Evolutionary conservation across 2,797 vertebrate species (phyloP).

Genomic region (Columba guinea): DNA sequence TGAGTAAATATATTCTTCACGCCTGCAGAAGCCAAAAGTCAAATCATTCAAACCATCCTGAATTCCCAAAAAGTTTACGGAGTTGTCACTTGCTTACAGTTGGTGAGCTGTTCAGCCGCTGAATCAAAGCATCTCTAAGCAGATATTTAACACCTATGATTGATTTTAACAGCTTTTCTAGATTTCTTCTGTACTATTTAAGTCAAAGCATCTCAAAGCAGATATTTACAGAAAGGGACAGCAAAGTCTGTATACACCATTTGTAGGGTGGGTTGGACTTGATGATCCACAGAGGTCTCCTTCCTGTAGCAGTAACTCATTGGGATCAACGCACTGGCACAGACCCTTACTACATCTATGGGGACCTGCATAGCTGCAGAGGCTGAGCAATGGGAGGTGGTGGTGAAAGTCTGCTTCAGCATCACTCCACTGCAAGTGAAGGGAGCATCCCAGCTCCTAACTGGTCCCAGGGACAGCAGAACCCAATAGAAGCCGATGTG

Average conservation of each 20-base stretch:
- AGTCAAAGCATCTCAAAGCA: neutral
- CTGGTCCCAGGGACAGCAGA: neutral
- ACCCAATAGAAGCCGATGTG: neutral
- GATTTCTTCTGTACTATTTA: neutral
- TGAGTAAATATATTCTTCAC: neutral
- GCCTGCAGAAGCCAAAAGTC: neutral
- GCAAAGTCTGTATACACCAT: neutral
- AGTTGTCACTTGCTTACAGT: neutral
- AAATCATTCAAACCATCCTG: neutral
- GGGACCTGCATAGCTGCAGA: fast-evolving
- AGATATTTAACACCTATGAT: neutral
- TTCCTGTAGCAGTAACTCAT: neutral
- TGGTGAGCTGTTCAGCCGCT: neutral
- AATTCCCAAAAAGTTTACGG: neutral
- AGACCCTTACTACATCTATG: fast-evolving
- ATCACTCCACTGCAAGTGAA: neutral
- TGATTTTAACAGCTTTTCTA: neutral
- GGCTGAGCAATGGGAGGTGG: fast-evolving
- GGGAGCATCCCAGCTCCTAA: neutral
- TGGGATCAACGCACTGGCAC: fast-evolving
- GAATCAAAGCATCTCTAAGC: neutral
- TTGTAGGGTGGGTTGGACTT: neutral
- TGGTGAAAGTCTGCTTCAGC: neutral
- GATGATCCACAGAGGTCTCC: neutral
- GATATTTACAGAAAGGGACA: neutral